A percentile compares a stretch with the other conserved stretches of the same genome.
These are phyloP conservation scores for Drymodes brunneopygia DNA, from an alignment of 2,113 vertebrate genomes.

Conservation along the genomic window DNA sequence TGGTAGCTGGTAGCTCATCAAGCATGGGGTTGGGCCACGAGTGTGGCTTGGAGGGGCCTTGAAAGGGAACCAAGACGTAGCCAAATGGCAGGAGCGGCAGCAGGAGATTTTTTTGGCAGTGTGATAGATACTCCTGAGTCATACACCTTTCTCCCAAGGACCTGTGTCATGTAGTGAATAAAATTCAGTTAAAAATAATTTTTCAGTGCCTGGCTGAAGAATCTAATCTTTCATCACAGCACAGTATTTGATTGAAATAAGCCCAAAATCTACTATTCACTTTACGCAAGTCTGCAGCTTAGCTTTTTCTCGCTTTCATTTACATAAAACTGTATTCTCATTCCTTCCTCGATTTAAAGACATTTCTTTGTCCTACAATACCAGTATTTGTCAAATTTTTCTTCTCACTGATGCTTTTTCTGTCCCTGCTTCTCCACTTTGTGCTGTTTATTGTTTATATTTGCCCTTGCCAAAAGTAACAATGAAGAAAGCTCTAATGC, in stretches of 20 bases:
- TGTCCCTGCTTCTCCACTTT: background rate
- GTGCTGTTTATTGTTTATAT: background rate
- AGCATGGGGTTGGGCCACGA: accelerated
- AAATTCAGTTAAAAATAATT: background rate
- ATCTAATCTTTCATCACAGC: background rate
- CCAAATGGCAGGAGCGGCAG: background rate
- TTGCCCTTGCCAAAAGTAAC: background rate
- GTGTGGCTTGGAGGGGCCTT: background rate
- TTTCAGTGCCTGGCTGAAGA: background rate
- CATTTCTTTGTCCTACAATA: background rate
- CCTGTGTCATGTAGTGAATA: background rate
- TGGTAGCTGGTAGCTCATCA: background rate
- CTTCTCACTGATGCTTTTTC: background rate
- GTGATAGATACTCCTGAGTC: background rate
- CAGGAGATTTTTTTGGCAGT: background rate
- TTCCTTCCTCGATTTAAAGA: background rate
- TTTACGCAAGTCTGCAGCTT: background rate
- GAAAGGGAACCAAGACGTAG: background rate
- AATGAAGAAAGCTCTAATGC: background rate
- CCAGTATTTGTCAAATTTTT: background rate
- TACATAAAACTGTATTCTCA: background rate
- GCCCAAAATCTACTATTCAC: background rate
- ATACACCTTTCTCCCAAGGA: background rate
- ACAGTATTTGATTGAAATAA: background rate
- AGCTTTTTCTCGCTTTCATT: background rate